Evolutionary conservation across 2,797 vertebrate species (phyloP).

Genomic region (Galagoides demidoff): DNA sequence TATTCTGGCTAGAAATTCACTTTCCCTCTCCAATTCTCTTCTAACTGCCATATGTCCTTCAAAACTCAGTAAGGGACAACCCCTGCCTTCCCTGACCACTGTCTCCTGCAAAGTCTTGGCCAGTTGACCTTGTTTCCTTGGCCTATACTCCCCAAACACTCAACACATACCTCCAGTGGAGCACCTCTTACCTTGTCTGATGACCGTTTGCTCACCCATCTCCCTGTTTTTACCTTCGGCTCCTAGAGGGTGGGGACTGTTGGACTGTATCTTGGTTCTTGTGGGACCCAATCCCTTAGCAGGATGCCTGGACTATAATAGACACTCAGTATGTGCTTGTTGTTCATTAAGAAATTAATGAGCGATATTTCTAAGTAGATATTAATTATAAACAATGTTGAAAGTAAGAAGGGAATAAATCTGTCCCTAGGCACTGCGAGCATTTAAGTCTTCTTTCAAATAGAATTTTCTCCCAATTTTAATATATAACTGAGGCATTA

Average conservation of each 20-base stretch:
- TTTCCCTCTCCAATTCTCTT: not conserved
- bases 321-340: slow-evolving; percentile 42
- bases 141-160: not conserved
- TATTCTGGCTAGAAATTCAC: not conserved
- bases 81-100: not conserved
- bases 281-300: not conserved
- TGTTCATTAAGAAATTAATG: slow-evolving; percentile 61
- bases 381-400: slow-evolving; percentile 68
- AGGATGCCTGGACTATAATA: not conserved
- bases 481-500: slow-evolving; percentile 46
- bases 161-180: not conserved
- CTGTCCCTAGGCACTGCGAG: slow-evolving; percentile 41
- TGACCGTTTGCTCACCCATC: not conserved
- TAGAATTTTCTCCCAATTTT: slow-evolving; percentile 72
- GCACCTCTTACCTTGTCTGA: not conserved
- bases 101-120: not conserved
- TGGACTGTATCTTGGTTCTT: not conserved
- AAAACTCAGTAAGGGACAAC: not conserved
- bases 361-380: slow-evolving; percentile 61
- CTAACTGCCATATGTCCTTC: not conserved
- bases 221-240: not conserved
- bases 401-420: slow-evolving; percentile 58
- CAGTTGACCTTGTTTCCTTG: not conserved
- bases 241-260: not conserved
- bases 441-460: slow-evolving; percentile 66